A percentile compares a stretch with the other conserved stretches of the same genome.
phyloP scores from a whole-genome alignment of 2,113 vertebrate species.

The Emydocephalus ijimae region DNA sequence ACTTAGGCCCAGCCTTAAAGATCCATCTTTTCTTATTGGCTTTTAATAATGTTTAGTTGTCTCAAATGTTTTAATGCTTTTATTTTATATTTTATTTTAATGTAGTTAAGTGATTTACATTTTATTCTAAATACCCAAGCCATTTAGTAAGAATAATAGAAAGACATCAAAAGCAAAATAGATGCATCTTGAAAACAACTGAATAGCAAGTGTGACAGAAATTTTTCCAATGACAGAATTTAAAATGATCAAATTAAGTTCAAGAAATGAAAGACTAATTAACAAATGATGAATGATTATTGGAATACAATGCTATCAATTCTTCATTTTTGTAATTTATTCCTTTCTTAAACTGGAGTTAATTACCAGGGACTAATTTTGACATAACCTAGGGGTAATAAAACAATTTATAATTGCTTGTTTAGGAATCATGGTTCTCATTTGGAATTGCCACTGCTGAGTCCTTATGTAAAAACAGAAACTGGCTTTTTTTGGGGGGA shows the following conservation, averaged over 20 bases:
- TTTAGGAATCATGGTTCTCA: background rate
- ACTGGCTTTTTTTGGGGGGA: background rate
- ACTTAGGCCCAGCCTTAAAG: background rate
- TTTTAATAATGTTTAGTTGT: background rate
- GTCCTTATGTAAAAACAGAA: background rate
- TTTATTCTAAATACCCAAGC: background rate
- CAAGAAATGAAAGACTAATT: background rate
- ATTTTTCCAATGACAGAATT: background rate
- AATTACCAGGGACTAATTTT: background rate
- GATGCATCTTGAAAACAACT: background rate
- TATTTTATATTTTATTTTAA: background rate
- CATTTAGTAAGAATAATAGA: background rate
- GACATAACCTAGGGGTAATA: background rate
- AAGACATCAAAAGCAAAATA: background rate
- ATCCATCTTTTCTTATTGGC: background rate
- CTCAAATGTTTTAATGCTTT: background rate
- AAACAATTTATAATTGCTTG: background rate
- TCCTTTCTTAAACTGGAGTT: background rate
- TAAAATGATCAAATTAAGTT: background rate
- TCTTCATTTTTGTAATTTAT: background rate
- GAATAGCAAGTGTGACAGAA: background rate
- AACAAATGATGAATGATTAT: background rate
- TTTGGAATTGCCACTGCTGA: background rate
- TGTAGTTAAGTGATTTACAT: background rate
- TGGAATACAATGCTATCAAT: background rate